Base-by-base conservation (phyloP, 2,888 invertebrate species). In the Dinocampus coccinellae region DNA sequence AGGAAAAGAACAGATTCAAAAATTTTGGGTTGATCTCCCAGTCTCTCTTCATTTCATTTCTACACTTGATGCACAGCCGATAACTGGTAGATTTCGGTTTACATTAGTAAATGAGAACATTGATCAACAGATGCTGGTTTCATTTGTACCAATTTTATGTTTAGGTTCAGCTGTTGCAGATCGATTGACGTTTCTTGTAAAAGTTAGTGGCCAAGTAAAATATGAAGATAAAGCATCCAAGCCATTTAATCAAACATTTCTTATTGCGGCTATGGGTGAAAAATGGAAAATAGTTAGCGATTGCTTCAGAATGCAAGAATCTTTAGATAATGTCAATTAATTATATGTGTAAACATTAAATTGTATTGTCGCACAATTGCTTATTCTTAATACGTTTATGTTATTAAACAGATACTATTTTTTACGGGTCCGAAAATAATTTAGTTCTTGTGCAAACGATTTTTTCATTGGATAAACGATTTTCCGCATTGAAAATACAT, bases 241-340 rank as follows among this genome's bases (percentile, higher is more conserved):
- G 81, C 91, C 92, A 0, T 96, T 96, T 81, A 93, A 93, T 82
- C 96, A 97, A 87, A 94, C 93, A 42, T 97, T 97, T 84, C 89
- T 97, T 29, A 92, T 97, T 66, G 96, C 96, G 0, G 95, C 95
- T 4, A 92, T 94, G 75, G 95, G 93, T 16, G 95, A 95, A 77
- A 96, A 96, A 84, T 97, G 97, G 97, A 97, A 97, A 88, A 95
- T 98, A 78, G 95, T 95, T 11, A 95, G 94, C 55, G 97, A 97
- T 84, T 94, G 93, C 80, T 96, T 96, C 81, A 90, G 97, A 82
- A 89, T 95, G 78, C 94, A 95, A 89, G 95, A 86, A 77, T 68
- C 80, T 2, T 22, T 81, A 36, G 82, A 85, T 7, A 76, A 61
- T 70, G 68, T 73, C 42, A 20, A 16, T 47, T 47, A 47, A 47